A percentile compares a stretch with the other conserved stretches of the same genome.
phyloP scores from a whole-genome alignment of 2,888 invertebrate genomes.

The Eubasilissa splendida region DNA sequence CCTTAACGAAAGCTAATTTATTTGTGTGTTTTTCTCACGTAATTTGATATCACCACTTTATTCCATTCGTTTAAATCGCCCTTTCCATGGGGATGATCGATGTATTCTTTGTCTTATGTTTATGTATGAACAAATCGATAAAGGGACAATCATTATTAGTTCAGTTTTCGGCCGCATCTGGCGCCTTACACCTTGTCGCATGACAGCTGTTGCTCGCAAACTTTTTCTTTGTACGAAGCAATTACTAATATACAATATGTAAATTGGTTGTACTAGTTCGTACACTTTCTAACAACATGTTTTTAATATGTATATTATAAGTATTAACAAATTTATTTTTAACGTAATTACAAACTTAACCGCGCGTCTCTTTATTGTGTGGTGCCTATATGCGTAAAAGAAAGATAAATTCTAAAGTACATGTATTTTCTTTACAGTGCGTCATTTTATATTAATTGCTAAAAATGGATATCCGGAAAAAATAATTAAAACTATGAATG shows the following conservation, averaged over 20 bases:
- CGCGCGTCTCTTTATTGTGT: no score
- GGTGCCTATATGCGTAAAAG: no score
- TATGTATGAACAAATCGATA: constrained; percentile 36
- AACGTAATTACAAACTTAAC: no score
- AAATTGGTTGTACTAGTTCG: background rate
- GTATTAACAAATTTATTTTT: no score
- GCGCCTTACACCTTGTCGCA: constrained; percentile 25
- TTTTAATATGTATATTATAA: no score
- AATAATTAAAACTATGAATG: no score
- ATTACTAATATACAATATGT: background rate
- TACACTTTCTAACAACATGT: background rate
- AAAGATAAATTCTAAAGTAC: no score
- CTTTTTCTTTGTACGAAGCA: background rate
- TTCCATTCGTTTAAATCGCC: constrained; percentile 10
- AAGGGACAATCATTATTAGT: constrained; percentile 24
- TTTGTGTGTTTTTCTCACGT: constrained; percentile 27
- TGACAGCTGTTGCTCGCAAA: constrained; percentile 24
- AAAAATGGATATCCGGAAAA: no score
- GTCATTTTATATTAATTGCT: no score
- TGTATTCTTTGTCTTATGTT: constrained; percentile 27
- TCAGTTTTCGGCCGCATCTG: constrained; percentile 17
- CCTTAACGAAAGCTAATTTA: constrained; percentile 21
- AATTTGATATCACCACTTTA: constrained; percentile 23
- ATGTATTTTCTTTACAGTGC: no score
- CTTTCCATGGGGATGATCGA: constrained; percentile 15